Conservation (phyloP, 2,888 invertebrate genomes). For the Gryllus longicercus region DNA sequence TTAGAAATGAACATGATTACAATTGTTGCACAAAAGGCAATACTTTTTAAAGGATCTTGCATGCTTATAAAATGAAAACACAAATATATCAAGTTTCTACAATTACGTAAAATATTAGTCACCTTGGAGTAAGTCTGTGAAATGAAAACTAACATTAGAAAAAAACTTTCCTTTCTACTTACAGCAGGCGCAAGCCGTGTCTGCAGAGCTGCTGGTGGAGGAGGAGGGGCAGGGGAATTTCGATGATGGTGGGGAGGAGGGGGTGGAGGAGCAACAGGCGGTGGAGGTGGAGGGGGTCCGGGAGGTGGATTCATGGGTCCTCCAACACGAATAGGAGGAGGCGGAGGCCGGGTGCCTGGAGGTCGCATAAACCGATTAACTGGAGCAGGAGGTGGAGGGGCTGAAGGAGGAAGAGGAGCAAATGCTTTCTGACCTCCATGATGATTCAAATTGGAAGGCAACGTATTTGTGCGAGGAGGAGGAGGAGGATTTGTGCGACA, state of each 20-base stretch:
- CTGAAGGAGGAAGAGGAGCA: conserved; percentile 33
- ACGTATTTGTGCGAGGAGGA: conserved; percentile 40
- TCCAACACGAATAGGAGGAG: conserved; percentile 45
- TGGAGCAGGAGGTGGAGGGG: conserved; percentile 32
- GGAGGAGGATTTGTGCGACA: conserved; percentile 39
- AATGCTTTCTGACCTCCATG: conserved; percentile 35
- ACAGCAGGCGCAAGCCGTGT: conserved; percentile 36
- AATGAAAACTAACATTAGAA: too few species aligned
- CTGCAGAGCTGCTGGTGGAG: conserved; percentile 44
- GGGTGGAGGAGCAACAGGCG: conserved; percentile 44
- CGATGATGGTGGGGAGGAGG: conserved; percentile 42
- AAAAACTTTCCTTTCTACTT: conserved; percentile 24
- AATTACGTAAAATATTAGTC: too few species aligned
- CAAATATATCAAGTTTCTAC: too few species aligned
- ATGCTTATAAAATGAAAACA: too few species aligned
- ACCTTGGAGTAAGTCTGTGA: too few species aligned
- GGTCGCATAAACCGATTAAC: conserved; percentile 42
- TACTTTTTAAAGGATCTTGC: background rate
- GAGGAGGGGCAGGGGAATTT: conserved; percentile 44
- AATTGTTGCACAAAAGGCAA: background rate
- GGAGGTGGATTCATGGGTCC: conserved; percentile 42
- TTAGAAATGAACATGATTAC: too few species aligned
- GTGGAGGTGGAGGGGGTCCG: conserved; percentile 56
- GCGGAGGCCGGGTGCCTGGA: conserved; percentile 52
- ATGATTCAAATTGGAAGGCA: conserved; percentile 42